Conservation (phyloP, 2,797 vertebrate genomes). For the Enteromius unitaeniatus region DNA sequence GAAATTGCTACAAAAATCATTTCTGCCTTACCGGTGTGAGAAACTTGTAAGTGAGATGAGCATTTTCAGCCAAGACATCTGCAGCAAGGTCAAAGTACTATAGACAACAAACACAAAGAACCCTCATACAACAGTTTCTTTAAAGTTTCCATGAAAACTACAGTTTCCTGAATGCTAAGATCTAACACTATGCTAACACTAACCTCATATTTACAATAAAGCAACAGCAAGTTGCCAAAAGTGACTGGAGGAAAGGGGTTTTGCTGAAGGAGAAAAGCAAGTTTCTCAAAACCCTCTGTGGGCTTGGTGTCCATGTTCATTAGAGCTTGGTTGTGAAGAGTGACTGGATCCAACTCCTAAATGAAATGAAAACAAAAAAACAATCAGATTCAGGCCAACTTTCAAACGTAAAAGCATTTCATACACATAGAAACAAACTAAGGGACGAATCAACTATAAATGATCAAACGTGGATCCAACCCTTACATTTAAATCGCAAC, state of each 20-base stretch:
- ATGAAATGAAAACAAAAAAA: background rate
- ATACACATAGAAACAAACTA: background rate
- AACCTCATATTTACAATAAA: slow-evolving; percentile 95
- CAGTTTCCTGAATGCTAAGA: background rate
- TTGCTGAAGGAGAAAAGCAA: slow-evolving; percentile 94
- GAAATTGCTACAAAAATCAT: background rate
- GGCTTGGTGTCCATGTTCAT: slow-evolving; percentile 94
- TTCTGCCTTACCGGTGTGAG: slow-evolving; percentile 83
- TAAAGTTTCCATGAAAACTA: background rate
- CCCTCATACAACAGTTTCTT: background rate
- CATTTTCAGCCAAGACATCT: slow-evolving; percentile 94
- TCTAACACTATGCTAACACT: background rate
- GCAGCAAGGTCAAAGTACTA: slow-evolving; percentile 95
- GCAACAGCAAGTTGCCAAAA: slow-evolving; percentile 92
- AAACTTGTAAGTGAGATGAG: slow-evolving; percentile 92
- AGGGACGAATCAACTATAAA: background rate
- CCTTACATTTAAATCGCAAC: too few species aligned
- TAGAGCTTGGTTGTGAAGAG: slow-evolving; percentile 94
- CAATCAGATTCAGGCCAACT: background rate
- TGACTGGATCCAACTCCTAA: slow-evolving; percentile 91
- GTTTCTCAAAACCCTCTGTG: slow-evolving; percentile 92
- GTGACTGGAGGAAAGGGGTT: slow-evolving; percentile 92
- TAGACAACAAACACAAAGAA: slow-evolving; percentile 8
- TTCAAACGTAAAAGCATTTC: background rate
- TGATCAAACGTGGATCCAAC: background rate